Base-by-base conservation (phyloP, 2,797 vertebrate genomes). In the Brachyalestes nurse region DNA sequence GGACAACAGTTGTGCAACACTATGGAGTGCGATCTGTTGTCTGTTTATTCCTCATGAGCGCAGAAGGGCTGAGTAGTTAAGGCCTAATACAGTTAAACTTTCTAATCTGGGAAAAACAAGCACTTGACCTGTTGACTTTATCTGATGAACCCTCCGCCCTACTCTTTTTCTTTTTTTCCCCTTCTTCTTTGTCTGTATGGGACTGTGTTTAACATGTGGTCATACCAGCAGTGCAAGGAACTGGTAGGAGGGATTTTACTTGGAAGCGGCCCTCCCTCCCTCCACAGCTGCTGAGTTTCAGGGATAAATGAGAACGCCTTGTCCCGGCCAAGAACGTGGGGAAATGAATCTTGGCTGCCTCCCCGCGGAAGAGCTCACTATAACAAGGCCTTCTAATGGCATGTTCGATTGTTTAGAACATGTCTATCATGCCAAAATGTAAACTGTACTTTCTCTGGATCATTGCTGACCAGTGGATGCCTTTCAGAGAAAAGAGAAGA, bases 221-320 rank as follows among this genome's bases (percentile, higher is more conserved):
- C 72, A 42, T 75, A 83, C 64, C 40, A 72, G 38, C 60, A 42
- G 16, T 73, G 51, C 72, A 78, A 14, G 70, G 57, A 38, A 25
- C 75, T 77, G 85, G 84, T 76, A 85, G 82, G 51, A 82, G 78
- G 88, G 78, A 75, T 78, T 61, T 74, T 83, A 79, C 82, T 82
- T 85, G 81, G 71, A 74, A 84, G 86, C 81, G 14, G 76, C 80
- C 90, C 89, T 83, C 82, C 87, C 81, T 78, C 28, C 8, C 69
- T 73, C 65, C 85, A 79, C 86, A 86, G 86, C 85, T 86, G 86
- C 85, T 78, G 83, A 81, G 83, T 82, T 91, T 89, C 88, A 89
- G 81, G 81, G 89, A 90, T 90, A 86, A 85, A 58, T 60, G 65
- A 88, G 91, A 89, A 93, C 93, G 86, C 87, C 86, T 71, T 93